Conservation (phyloP, 1,140 invertebrate species). For the Mercenaria mercenaria region DNA sequence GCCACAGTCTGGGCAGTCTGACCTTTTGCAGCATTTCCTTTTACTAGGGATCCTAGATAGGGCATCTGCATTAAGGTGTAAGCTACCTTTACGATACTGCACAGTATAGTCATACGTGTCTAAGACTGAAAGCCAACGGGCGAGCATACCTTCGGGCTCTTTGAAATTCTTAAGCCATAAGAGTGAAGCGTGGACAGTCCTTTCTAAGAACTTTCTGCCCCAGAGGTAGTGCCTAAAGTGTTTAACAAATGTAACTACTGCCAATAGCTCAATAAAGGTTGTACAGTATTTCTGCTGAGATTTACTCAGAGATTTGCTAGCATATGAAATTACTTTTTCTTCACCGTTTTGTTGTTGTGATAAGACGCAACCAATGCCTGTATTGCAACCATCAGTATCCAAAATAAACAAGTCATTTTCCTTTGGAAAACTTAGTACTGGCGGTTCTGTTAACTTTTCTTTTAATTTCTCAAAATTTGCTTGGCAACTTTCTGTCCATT, state of each 20-base stretch:
- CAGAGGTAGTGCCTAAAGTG: not conserved
- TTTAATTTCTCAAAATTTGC: constrained; percentile 69
- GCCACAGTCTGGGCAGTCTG: no score
- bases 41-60: no score
- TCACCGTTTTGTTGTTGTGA: constrained; percentile 77
- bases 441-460: constrained; percentile 63
- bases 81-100: no score
- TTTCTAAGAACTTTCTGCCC: not conserved
- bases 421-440: constrained; percentile 77
- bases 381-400: constrained; percentile 84
- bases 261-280: constrained; percentile 17
- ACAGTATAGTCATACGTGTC: not conserved
- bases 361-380: constrained; percentile 83
- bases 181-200: not conserved
- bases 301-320: not conserved
- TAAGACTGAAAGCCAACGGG: not conserved
- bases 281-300: constrained; percentile 28
- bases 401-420: constrained; percentile 79
- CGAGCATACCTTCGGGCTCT: not conserved
- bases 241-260: constrained; percentile 15
- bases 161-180: not conserved
- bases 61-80: no score
- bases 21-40: no score
- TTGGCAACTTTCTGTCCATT: not conserved
- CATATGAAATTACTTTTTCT: constrained; percentile 22